Base-by-base conservation (phyloP, 2,797 vertebrate species). In the Pygocentrus nattereri region DNA sequence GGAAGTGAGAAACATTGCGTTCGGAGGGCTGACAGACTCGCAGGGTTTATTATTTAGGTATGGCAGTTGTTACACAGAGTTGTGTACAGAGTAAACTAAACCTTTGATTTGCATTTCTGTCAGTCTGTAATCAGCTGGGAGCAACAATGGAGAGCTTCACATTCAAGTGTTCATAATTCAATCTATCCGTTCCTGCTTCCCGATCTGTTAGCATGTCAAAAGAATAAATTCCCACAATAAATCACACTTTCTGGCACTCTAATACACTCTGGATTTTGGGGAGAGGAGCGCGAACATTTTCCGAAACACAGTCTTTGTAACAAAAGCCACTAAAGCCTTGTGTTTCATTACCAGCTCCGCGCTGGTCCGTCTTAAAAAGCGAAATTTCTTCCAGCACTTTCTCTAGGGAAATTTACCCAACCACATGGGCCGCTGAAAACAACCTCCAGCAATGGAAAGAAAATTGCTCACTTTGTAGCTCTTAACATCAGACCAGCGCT, bases 391-490 rank as follows among this genome's bases (percentile, higher is more conserved):
- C 34, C 52, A 49, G 50, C 61, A 75, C 79, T 73, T 78, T 84
- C 86, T 80, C 86, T 30, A 59, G 82, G 84, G 84, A 87, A 85
- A 82, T 85, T 78, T 78, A 75, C 68, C 58, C 69, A 47, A 54
- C 79, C 62, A 65, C 81, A 70, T 81, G 49, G 67, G 38, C 76
- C 82, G 76, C 77, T 52, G 65, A 76, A 71, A 80, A 76, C 78
- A 78, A 84, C 70, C 80, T 75, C 69, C 76, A 78, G 82, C 79
- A 64, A 69, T 54, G 47, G 27, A 34, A 61, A 54, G 25, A 79
- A 82, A 82, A 83, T 44, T 59, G 50, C 38, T 62, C 49, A 65
- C 65, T 47, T 65, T 70, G 25, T 38, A 71, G 31, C 56, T 62
- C 5, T 71, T 78, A 69, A 75, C n/a, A 74, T 58, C 52, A 78